A percentile compares a stretch with the other conserved stretches of the same genome.
phyloP scores from a whole-genome alignment of 2,888 invertebrate genomes.

The Heliconius erato region DNA sequence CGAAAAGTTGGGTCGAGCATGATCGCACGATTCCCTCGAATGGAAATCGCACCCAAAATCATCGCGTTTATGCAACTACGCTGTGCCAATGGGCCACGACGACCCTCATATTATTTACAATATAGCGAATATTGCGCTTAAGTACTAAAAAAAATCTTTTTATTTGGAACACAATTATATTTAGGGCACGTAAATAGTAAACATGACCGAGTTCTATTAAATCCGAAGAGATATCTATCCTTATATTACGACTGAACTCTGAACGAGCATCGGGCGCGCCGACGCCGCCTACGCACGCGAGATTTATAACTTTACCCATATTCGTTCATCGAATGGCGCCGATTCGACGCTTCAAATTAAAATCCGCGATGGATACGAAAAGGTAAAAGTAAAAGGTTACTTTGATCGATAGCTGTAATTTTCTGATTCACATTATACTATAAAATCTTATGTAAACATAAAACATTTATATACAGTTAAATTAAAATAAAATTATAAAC shows the following conservation, averaged over 20 bases:
- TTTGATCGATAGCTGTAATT: conserved; percentile 77
- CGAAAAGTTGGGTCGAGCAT: background rate
- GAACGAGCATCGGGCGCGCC: conserved; percentile 63
- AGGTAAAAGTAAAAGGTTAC: conserved; percentile 62
- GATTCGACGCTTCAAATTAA: conserved; percentile 83
- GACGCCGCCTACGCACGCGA: conserved; percentile 71
- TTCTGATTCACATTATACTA: conserved; percentile 73
- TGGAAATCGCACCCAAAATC: background rate
- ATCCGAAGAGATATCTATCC: conserved; percentile 60
- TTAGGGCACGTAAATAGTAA: conserved; percentile 55
- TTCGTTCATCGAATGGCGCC: conserved; percentile 83
- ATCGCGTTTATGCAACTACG: background rate
- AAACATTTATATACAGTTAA: background rate
- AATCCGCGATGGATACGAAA: conserved; percentile 79
- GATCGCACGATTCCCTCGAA: background rate
- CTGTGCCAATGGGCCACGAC: background rate
- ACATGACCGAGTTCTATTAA: conserved; percentile 76
- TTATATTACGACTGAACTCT: conserved; percentile 26
- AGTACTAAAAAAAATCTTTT: background rate
- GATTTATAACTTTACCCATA: conserved; percentile 86
- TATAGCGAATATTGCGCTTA: too few species aligned
- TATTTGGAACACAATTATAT: background rate
- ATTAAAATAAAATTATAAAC: background rate
- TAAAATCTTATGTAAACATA: conserved; percentile 2
- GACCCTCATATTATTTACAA: too few species aligned